Percentiles rank a stretch among this genome's conserved stretches.
Conservation (phyloP, 2,888 invertebrate species). For the Tanytarsus gracilentus region DNA sequence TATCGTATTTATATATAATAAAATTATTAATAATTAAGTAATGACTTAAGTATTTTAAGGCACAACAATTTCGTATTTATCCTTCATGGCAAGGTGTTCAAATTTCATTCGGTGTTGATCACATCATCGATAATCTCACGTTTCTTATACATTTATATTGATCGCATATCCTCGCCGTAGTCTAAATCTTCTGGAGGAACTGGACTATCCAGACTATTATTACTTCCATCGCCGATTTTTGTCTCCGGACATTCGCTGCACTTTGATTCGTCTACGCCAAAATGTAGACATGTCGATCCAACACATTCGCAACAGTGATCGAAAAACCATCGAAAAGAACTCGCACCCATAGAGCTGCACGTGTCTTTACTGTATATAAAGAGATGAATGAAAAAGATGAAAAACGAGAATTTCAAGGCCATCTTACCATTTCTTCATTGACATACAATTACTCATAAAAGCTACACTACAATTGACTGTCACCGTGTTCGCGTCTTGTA, state of each 20-base stretch:
- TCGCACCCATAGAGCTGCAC: constrained; percentile 12
- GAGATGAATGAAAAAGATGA: constrained; percentile 38
- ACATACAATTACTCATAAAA: constrained; percentile 81
- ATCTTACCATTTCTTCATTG: constrained; percentile 73
- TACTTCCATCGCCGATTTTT: constrained; percentile 42
- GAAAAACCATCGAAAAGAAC: constrained; percentile 77
- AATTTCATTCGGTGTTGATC: neutral
- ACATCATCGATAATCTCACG: no score
- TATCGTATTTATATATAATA: no score
- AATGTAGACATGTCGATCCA: constrained; percentile 78
- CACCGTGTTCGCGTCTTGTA: constrained; percentile 44
- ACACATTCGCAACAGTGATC: constrained; percentile 92
- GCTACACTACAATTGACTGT: constrained; percentile 86
- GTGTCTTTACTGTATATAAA: constrained; percentile 3
- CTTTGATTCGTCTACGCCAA: constrained; percentile 79
- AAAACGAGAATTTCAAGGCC: constrained; percentile 71
- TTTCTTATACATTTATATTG: constrained; percentile 34
- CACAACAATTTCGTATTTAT: constrained; percentile 7
- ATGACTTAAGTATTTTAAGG: constrained; percentile 19
- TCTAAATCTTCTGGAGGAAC: constrained; percentile 56
- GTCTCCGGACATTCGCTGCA: constrained; percentile 55
- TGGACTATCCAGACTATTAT: constrained; percentile 40
- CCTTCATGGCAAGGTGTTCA: constrained; percentile 9
- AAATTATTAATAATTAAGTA: neutral
- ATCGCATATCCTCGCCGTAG: constrained; percentile 53